Conservation (phyloP, 2,797 vertebrate genomes). For the Pogoniulus pusillus region DNA sequence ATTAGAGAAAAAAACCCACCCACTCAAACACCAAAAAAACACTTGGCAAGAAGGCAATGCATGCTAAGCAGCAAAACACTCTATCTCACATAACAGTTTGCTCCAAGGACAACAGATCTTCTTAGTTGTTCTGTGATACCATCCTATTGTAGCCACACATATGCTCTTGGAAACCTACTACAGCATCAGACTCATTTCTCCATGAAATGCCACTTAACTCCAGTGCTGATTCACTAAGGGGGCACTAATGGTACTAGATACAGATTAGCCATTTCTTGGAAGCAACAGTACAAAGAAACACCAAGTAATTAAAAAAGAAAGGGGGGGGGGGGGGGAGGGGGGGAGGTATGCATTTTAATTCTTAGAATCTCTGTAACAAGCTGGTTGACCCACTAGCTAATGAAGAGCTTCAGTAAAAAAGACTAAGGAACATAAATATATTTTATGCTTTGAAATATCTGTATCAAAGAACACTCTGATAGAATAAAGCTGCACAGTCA, state of each 20-base stretch:
- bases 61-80: neutral
- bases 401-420: neutral
- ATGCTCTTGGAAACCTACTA: neutral
- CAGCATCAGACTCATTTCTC: neutral
- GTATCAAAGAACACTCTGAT: neutral
- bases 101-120: neutral
- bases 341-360: no score
- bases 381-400: neutral
- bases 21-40: no score
- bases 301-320: no score
- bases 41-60: neutral
- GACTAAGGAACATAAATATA: neutral
- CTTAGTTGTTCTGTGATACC: neutral
- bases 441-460: neutral
- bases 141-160: neutral
- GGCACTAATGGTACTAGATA: neutral
- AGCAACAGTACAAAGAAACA: neutral
- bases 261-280: neutral
- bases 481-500: neutral
- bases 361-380: neutral
- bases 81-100: neutral
- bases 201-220: neutral
- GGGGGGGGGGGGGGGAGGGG: no score
- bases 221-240: neutral
- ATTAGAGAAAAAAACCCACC: neutral